phyloP scores from a whole-genome alignment of 2,113 vertebrate species.

The Bubalus kerabau region DNA sequence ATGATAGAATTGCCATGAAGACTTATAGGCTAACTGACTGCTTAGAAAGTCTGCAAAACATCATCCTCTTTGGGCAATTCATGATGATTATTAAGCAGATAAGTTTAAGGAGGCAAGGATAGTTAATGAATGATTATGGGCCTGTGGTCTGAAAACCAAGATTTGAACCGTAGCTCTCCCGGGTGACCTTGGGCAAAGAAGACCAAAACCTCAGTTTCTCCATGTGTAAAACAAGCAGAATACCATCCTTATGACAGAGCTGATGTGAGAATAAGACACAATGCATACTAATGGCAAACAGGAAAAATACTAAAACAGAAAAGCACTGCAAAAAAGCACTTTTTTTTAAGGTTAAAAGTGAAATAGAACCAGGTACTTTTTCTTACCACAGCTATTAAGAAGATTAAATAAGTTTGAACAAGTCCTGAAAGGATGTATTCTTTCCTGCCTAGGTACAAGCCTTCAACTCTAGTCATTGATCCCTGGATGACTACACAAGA shows the following conservation, averaged over 20 bases:
- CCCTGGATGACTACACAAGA: not conserved
- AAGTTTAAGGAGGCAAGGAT: not conserved
- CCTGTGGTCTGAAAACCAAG: not conserved
- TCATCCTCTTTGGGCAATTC: not conserved
- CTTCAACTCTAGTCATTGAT: not conserved
- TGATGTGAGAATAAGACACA: not conserved
- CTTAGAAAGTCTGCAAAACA: not conserved
- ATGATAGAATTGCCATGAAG: not conserved
- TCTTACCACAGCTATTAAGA: not conserved
- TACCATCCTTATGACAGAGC: not conserved
- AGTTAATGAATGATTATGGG: not conserved
- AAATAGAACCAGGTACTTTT: not conserved
- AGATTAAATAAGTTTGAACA: not conserved
- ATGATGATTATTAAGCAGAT: not conserved
- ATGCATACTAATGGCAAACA: not conserved
- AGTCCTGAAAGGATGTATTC: not conserved
- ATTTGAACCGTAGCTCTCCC: not conserved
- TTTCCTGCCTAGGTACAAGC: not conserved
- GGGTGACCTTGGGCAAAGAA: not conserved
- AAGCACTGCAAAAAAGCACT: not conserved
- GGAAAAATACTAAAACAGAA: not conserved
- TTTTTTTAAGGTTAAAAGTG: not conserved
- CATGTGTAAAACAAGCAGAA: not conserved
- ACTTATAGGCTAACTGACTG: not conserved
- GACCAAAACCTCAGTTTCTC: not conserved